Evolutionary conservation across 2,888 invertebrate species (phyloP), one percentile per base, ranked within the genome.

Genomic region (Caradrina clavipalpis): DNA sequence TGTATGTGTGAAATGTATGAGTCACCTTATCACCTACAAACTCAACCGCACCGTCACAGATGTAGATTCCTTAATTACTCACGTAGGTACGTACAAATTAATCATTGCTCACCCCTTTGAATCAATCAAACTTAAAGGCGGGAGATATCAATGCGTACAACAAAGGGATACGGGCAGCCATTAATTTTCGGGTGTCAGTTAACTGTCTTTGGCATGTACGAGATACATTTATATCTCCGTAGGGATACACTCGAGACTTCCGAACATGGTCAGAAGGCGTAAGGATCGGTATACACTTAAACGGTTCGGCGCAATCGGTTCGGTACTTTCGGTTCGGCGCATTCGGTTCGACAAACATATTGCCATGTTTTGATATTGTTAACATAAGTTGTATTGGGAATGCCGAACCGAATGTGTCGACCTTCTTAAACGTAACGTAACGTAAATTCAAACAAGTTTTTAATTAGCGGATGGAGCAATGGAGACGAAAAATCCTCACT

Each of bases 81-180:
- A 70, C 54, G 64, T 49, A 42, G 35, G 8, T 19, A 57, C 50
- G 31, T 45, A 49, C 26, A 47, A 69, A 54, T 49, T 26, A 54
- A 54, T 69, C 53, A 62, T 54, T 35, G 13, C n/a, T 8, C 5
- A 39, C 10, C 45, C 60, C 22, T 61, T 61, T 60, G 51, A 53
- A 63, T 57, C 63, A 53, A 62, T 15, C 53, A 61, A 62, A 62
- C 73, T 54, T 54, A 19, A 45, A 35, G 15, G n/a, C 13, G 53
- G 21, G 39, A 54, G 62, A 39, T 69, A 69, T 73, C 73, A 62
- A 69, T 73, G 54, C 39, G 53, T 53, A 63, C 15, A n/a, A 62
- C 63, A 11, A 53, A 35, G 13, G 22, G 53, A 54, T 61, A 47
- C 15, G n/a, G 39, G 26, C 21, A n/a, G 13, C 53, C n/a, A 62